Conservation (phyloP, 2,888 invertebrate genomes). For the Pteria penguin region DNA sequence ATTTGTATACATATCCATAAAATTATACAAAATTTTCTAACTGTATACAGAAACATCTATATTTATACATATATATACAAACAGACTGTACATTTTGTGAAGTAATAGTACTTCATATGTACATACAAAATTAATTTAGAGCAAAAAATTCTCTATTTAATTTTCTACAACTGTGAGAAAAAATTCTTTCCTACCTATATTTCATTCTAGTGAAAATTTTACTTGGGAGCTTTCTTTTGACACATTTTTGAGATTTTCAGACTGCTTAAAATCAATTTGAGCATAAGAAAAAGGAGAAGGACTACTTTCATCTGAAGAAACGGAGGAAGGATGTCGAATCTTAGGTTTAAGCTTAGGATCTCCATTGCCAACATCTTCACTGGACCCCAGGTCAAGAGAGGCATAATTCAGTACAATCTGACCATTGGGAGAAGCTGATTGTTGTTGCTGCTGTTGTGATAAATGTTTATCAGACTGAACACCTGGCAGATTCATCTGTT, state of each 20-base stretch:
- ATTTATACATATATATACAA: no score
- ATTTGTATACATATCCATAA: no score
- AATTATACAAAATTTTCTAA: no score
- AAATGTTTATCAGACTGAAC: slow-evolving; percentile 34
- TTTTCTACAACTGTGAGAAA: no score
- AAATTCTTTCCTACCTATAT: no score
- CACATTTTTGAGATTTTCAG: slow-evolving; percentile 71
- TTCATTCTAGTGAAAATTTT: slow-evolving; percentile 48
- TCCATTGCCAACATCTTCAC: slow-evolving; percentile 62
- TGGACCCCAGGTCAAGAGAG: slow-evolving; percentile 75
- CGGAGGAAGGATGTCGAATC: slow-evolving; percentile 60
- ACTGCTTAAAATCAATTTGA: slow-evolving; percentile 79
- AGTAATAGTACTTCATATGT: no score
- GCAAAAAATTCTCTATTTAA: no score
- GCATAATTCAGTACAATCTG: slow-evolving; percentile 79
- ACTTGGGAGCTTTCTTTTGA: slow-evolving; percentile 46
- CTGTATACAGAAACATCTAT: no score
- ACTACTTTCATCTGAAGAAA: slow-evolving; percentile 52
- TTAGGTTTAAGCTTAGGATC: slow-evolving; percentile 61
- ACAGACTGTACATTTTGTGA: no score
- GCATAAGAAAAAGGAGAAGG: slow-evolving; percentile 73
- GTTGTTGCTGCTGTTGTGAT: slow-evolving; percentile 49
- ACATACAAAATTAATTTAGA: no score
- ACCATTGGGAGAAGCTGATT: slow-evolving; percentile 2
- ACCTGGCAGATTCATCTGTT: slow-evolving; percentile 63